Conservation (phyloP, 64 coral and sea anemone species). For the Pachyseris speciosa region DNA sequence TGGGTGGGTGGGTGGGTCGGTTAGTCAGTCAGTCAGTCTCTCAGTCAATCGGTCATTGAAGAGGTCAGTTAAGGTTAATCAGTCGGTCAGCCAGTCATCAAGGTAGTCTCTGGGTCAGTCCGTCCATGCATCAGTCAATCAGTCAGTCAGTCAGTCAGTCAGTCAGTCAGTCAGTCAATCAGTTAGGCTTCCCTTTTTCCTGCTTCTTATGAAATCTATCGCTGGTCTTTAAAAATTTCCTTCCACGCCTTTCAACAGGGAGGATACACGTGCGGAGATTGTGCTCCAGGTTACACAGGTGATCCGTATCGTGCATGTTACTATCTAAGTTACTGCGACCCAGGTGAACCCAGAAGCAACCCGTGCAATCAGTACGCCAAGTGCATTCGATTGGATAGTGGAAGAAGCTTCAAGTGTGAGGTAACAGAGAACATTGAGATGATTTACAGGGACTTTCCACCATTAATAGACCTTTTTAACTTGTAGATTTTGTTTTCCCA, state of each 20-base stretch:
- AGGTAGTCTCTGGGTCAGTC: background rate
- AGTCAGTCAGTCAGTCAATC: too few relatives aligned
- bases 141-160: background rate
- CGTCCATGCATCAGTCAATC: background rate
- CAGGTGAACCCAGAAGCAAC: slow-evolving; percentile 64
- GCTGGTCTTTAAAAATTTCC: background rate
- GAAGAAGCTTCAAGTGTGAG: slow-evolving; percentile 77
- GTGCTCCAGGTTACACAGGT: slow-evolving; percentile 82
- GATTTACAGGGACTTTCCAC: background rate
- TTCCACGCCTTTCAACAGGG: slow-evolving; percentile 49
- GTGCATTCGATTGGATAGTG: slow-evolving; percentile 80
- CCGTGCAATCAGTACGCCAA: slow-evolving; percentile 85
- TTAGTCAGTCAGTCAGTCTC: background rate
- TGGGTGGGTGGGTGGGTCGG: background rate
- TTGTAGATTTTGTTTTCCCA: too few relatives aligned
- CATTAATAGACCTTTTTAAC: too few relatives aligned
- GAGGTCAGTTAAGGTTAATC: too few relatives aligned
- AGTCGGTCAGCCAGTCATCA: background rate
- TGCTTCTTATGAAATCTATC: too few relatives aligned
- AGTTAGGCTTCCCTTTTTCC: background rate
- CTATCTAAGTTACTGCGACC: slow-evolving; percentile 79
- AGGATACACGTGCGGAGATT: slow-evolving; percentile 69
- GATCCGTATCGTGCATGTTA: slow-evolving; percentile 74
- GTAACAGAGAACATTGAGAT: slow-evolving; percentile 28
- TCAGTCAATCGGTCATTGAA: background rate